Evolutionary conservation across 30 jellyfish, hydroid and myxozoan species (phyloP).

Genomic region (Aurelia aurita complex sp. Pacific): DNA sequence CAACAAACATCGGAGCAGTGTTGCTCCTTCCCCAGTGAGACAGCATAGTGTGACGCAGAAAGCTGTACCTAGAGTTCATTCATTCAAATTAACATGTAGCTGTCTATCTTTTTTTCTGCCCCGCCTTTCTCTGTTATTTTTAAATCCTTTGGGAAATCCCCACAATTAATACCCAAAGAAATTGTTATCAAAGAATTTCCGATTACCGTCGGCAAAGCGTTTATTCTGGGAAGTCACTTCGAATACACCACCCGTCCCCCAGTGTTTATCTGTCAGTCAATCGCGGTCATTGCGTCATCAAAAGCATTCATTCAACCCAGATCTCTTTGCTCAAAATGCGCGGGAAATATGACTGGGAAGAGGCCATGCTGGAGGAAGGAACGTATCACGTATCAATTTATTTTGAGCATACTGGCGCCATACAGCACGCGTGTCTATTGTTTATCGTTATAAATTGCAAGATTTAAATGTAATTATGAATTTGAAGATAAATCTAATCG

Average conservation of each 20-base stretch:
- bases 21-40: no score
- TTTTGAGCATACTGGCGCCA: conserved; percentile 62
- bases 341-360: conserved; percentile 39
- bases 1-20: no score
- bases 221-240: neutral
- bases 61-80: no score
- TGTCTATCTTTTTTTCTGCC: no score
- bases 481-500: neutral
- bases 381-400: neutral
- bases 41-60: no score
- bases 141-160: conserved; percentile 1
- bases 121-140: no score
- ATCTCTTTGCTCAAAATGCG: conserved; percentile 26
- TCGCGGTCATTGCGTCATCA: conserved; percentile 11
- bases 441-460: conserved; percentile 9
- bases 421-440: conserved; percentile 65
- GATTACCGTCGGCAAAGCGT: neutral
- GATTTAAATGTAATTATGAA: neutral
- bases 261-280: neutral
- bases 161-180: neutral
- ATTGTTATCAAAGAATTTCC: conserved; percentile 15
- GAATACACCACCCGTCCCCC: conserved; percentile 36
- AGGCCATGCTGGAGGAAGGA: conserved; percentile 22
- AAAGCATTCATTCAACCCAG: conserved; percentile 31
- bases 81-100: no score